Conservation (phyloP, 2,888 invertebrate species). For the Syrphus vitripennis region DNA sequence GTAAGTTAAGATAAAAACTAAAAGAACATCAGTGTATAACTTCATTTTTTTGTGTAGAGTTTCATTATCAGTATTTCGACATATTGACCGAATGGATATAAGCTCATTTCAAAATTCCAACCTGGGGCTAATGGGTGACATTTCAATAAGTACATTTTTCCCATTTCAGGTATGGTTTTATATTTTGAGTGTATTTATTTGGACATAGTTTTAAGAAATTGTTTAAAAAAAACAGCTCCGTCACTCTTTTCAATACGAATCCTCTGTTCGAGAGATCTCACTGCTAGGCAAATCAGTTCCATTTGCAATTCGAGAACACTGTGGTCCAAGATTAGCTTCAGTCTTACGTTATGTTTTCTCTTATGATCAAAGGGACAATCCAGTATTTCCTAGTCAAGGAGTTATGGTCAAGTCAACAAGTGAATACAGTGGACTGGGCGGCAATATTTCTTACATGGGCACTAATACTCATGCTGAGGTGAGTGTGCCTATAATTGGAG, state of each 20-base stretch:
- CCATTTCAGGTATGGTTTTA: conserved; percentile 79
- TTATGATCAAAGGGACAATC: conserved; percentile 90
- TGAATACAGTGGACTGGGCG: conserved; percentile 93
- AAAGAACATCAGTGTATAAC: background rate
- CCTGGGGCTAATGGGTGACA: conserved; percentile 89
- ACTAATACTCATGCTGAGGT: conserved; percentile 89
- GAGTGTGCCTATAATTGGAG: conserved; percentile 84
- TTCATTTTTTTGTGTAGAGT: conserved; percentile 83
- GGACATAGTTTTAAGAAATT: background rate
- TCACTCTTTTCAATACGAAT: conserved; percentile 95
- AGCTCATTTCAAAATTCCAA: conserved; percentile 90
- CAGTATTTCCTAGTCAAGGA: conserved; percentile 90
- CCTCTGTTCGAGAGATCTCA: conserved; percentile 89
- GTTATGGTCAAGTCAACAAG: conserved; percentile 87
- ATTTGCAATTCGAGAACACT: conserved; percentile 91
- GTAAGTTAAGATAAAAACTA: conserved; percentile 82
- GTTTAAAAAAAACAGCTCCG: conserved; percentile 83
- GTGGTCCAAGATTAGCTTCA: conserved; percentile 94
- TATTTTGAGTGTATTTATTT: background rate
- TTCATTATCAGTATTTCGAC: conserved; percentile 88
- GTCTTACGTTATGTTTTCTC: conserved; percentile 90
- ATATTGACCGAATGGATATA: conserved; percentile 79
- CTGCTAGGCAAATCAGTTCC: conserved; percentile 88
- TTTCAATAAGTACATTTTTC: conserved; percentile 85
- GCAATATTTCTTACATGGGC: conserved; percentile 94